A percentile compares a stretch with the other conserved stretches of the same genome.
Conservation (phyloP, 1,140 invertebrate genomes). For the Meloidogyne hapla region DNA sequence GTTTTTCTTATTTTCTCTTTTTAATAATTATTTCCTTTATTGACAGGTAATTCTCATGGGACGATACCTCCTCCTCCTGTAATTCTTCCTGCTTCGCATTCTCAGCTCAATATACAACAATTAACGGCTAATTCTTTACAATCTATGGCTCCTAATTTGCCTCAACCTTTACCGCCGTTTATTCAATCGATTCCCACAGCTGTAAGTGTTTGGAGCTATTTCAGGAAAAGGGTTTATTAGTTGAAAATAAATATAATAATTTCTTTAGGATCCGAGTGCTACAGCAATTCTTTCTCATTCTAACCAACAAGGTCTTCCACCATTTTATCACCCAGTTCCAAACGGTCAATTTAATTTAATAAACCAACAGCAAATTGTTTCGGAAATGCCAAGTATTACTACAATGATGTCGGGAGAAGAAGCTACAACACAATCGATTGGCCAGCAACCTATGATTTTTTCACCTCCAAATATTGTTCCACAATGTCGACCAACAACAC, state of each 20-base stretch:
- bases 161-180: not conserved
- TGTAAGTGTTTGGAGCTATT: not conserved
- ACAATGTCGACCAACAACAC: slow-evolving; percentile 18
- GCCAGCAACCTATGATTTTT: slow-evolving; percentile 33
- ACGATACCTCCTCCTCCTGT: slow-evolving; percentile 1
- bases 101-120: slow-evolving; percentile 1
- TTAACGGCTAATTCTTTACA: not conserved
- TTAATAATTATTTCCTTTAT: slow-evolving; percentile 7
- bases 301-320: not conserved
- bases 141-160: not conserved
- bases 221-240: not conserved
- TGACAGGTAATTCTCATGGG: not conserved
- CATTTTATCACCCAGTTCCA: not conserved
- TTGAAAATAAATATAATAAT: not conserved
- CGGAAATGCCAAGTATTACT: not conserved
- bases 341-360: not conserved
- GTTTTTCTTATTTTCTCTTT: not conserved
- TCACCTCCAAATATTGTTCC: slow-evolving; percentile 41
- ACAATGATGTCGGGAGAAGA: slow-evolving; percentile 3
- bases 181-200: not conserved
- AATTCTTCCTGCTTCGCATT: not conserved
- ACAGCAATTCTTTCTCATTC: not conserved
- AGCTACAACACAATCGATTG: slow-evolving; percentile 12
- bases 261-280: not conserved
- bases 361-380: not conserved